These are phyloP conservation scores for Aspidoscelis tigris DNA, from an alignment of 2,113 vertebrate species.

Conservation along the genomic window DNA sequence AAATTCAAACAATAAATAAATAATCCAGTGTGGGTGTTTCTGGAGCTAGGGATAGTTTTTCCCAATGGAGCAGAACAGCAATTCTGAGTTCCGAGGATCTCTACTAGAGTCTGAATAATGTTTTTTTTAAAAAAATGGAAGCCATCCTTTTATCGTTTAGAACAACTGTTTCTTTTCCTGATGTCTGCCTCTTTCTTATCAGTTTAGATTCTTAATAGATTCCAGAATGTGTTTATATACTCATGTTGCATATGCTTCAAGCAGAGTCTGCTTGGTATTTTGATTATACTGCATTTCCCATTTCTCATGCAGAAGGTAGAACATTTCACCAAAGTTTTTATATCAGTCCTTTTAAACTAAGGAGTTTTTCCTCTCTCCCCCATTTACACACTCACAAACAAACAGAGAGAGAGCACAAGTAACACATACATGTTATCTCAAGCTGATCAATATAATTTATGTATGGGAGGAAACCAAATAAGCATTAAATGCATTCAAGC, in stretches of 20 bases:
- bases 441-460: constrained; percentile 52
- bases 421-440: constrained; percentile 42
- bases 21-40: not conserved
- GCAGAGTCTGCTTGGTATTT: not conserved
- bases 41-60: not conserved
- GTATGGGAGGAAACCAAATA: constrained; percentile 55
- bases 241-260: constrained; percentile 2
- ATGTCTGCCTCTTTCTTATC: not conserved
- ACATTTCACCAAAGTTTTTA: not conserved
- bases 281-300: not conserved
- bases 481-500: constrained; percentile 67
- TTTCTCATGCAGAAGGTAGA: not conserved
- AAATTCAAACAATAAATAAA: too few species aligned
- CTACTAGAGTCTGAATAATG: not conserved
- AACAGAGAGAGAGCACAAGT: not conserved
- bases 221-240: not conserved
- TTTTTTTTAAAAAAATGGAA: not conserved
- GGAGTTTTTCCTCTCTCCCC: not conserved
- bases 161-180: not conserved
- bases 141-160: not conserved
- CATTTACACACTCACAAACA: constrained; percentile 4
- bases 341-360: not conserved
- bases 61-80: not conserved
- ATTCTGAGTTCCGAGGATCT: not conserved
- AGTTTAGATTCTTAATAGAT: not conserved